A percentile compares a stretch with the other conserved stretches of the same genome.
Conservation (phyloP, 2,888 invertebrate genomes). For the Drosophila vallismaia region DNA sequence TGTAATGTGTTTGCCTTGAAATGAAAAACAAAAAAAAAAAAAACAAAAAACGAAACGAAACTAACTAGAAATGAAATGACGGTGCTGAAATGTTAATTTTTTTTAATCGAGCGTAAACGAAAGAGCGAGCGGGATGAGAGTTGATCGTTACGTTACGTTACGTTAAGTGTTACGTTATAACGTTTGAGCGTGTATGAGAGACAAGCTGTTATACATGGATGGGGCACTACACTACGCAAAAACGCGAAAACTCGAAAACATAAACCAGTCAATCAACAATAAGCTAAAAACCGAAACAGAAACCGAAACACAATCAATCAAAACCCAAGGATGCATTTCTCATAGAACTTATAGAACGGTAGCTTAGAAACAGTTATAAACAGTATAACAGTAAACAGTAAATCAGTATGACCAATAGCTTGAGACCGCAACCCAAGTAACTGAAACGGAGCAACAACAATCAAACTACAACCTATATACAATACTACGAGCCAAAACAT, state of each 20-base stretch:
- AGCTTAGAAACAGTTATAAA: conserved; percentile 22
- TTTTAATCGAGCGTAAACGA: conserved; percentile 48
- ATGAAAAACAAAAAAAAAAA: conserved; percentile 56
- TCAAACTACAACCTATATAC: conserved; percentile 64
- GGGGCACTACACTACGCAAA: conserved; percentile 26
- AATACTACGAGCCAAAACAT: conserved; percentile 40
- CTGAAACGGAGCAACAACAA: conserved; percentile 81
- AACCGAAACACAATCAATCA: conserved; percentile 10
- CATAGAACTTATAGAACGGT: conserved; percentile 17
- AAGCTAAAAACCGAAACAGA: neutral
- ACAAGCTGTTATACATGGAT: conserved; percentile 58
- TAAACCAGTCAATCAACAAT: neutral
- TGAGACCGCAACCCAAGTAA: conserved; percentile 63
- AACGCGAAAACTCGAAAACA: neutral
- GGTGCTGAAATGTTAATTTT: conserved; percentile 84
- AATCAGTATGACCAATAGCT: conserved; percentile 30
- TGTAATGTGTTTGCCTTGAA: conserved; percentile 81
- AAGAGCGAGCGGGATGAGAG: conserved; percentile 40
- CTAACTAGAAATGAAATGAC: conserved; percentile 65
- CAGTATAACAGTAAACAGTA: conserved; percentile 15
- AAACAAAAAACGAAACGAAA: conserved; percentile 3
- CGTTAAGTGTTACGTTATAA: conserved; percentile 62
- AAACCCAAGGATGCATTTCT: conserved; percentile 27
- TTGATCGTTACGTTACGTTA: conserved; percentile 23
- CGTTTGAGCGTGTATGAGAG: conserved; percentile 55